Conservation (phyloP, 2,888 invertebrate genomes). For the Heteromyza rotundicornis region DNA sequence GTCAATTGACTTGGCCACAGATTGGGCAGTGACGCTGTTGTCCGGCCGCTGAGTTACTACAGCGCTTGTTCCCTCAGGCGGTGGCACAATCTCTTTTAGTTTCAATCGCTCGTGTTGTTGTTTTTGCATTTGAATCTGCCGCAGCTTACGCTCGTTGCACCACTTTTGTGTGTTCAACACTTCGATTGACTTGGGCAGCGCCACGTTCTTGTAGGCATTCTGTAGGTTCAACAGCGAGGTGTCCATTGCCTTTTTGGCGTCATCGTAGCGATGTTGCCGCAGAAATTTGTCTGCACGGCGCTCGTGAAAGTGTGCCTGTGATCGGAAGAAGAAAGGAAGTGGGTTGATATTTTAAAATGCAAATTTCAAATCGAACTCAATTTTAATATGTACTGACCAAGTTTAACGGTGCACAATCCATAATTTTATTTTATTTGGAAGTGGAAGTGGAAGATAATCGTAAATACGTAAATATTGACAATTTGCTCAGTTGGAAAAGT, state of each 20-base stretch:
- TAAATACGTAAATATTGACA: too few species aligned
- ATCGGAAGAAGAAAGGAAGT: too few species aligned
- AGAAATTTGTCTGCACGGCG: constrained; percentile 57
- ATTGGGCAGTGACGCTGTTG: constrained; percentile 43
- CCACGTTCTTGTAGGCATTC: constrained; percentile 53
- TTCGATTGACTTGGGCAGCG: constrained; percentile 49
- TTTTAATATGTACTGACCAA: constrained; percentile 49
- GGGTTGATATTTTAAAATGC: background rate
- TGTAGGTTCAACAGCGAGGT: constrained; percentile 54
- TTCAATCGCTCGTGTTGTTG: constrained; percentile 52
- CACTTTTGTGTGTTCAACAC: constrained; percentile 54
- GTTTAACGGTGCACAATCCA: constrained; percentile 57
- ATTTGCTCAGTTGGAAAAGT: too few species aligned
- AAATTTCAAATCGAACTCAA: background rate
- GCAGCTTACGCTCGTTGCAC: constrained; percentile 54
- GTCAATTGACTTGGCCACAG: constrained; percentile 56
- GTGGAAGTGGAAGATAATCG: too few species aligned
- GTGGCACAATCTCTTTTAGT: constrained; percentile 44
- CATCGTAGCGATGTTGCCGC: constrained; percentile 55
- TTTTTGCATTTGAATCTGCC: constrained; percentile 55
- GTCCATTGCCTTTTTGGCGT: constrained; percentile 57
- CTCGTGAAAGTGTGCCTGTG: constrained; percentile 60
- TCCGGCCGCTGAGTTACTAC: constrained; percentile 34
- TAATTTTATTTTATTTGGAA: too few species aligned
- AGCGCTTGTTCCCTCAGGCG: constrained; percentile 29